Percentiles rank a stretch among this genome's conserved stretches.
Evolutionary conservation across 2,113 vertebrate genomes (phyloP).

Genomic region (Bos indicus): DNA sequence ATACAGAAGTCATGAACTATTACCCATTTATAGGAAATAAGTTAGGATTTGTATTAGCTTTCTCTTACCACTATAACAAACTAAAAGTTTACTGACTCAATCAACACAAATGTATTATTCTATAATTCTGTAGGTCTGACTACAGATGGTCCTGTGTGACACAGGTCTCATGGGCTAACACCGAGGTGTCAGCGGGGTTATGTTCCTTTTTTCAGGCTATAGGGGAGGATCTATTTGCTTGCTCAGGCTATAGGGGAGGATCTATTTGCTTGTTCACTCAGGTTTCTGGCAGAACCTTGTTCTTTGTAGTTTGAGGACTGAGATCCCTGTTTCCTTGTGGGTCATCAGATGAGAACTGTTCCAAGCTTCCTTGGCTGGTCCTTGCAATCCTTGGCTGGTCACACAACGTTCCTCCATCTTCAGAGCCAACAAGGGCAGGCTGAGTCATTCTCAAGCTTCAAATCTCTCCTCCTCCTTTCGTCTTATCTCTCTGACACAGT

Average conservation of each 20-base stretch:
- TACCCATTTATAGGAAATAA: slow-evolving; percentile 14
- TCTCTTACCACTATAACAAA: neutral
- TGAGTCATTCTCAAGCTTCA: neutral
- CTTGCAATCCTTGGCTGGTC: neutral
- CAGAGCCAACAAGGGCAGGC: neutral
- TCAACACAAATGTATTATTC: neutral
- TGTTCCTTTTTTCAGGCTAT: neutral
- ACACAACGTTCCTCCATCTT: neutral
- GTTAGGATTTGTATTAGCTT: neutral
- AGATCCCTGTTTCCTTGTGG: neutral
- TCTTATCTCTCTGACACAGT: neutral
- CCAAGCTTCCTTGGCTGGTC: neutral
- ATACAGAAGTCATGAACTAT: neutral
- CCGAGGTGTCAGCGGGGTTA: neutral
- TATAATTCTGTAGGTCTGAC: neutral
- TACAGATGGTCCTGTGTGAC: neutral
- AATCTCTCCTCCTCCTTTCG: neutral
- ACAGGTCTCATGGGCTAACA: neutral
- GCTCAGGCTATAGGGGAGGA: neutral
- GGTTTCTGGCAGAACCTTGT: neutral
- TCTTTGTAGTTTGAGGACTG: neutral
- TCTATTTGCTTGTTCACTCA: neutral
- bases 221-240: neutral
- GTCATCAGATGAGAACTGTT: neutral
- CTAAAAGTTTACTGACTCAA: neutral